phyloP scores from a whole-genome alignment of 2,888 invertebrate genomes.

The Agrochola lychnidis region DNA sequence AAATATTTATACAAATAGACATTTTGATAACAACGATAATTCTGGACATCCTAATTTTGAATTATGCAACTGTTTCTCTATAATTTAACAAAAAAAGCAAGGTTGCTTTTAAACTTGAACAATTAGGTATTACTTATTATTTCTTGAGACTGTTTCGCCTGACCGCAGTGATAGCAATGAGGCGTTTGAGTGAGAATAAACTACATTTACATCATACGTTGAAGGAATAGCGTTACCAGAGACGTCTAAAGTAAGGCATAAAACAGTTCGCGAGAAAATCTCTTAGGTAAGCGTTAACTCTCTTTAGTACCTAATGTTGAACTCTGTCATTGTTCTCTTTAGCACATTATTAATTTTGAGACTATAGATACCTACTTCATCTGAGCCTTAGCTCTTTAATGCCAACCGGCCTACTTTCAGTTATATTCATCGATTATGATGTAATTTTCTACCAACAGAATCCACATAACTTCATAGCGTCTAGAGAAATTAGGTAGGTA shows the following conservation, averaged over 20 bases:
- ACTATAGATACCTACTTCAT: not conserved
- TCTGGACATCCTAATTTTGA: slow-evolving; percentile 53
- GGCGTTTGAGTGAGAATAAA: slow-evolving; percentile 6
- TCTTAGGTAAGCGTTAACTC: slow-evolving; percentile 25
- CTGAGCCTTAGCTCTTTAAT: not conserved
- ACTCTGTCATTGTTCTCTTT: not conserved
- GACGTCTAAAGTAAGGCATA: slow-evolving; percentile 43
- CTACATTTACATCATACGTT: not conserved
- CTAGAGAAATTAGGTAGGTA: slow-evolving; percentile 12
- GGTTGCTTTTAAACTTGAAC: slow-evolving; percentile 43
- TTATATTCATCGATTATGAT: not conserved
- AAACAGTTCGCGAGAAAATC: slow-evolving; percentile 30
- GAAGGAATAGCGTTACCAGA: slow-evolving; percentile 13
- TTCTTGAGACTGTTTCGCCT: not conserved
- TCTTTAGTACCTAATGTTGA: not conserved
- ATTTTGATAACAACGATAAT: slow-evolving; percentile 61
- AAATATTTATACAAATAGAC: slow-evolving; percentile 66
- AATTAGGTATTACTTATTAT: slow-evolving; percentile 1
- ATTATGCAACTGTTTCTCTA: slow-evolving; percentile 23
- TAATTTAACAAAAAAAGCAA: slow-evolving; percentile 34
- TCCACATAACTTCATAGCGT: slow-evolving; percentile 9
- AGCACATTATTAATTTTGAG: not conserved
- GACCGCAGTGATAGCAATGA: slow-evolving; percentile 10
- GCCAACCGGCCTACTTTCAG: not conserved
- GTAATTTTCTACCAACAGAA: not conserved